Conservation (phyloP, 2,113 vertebrate genomes). For the Ceuthmochares aereus region DNA sequence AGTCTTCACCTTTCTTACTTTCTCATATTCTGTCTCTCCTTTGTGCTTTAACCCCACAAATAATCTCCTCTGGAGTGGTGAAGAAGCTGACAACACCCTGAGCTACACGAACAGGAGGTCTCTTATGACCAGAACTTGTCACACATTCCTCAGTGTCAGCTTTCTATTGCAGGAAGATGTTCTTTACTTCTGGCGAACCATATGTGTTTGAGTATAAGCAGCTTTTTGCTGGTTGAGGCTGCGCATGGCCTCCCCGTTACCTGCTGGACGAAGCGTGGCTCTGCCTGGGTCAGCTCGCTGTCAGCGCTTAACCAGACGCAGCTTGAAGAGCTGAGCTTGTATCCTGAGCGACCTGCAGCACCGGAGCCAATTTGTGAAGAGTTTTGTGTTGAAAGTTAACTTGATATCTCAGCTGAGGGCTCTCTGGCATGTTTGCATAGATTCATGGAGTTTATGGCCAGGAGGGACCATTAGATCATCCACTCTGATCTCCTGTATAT, state of each 20-base stretch:
- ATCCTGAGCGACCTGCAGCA: slow-evolving; percentile 21
- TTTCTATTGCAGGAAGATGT: background rate
- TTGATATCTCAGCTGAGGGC: slow-evolving; percentile 72
- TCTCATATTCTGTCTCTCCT: background rate
- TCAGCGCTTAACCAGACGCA: slow-evolving; percentile 33
- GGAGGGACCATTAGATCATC: slow-evolving; percentile 70
- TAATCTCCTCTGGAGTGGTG: background rate
- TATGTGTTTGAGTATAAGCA: background rate
- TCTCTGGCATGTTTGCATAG: slow-evolving; percentile 65
- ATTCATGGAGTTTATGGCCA: slow-evolving; percentile 60
- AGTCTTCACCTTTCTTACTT: background rate
- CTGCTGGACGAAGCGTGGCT: background rate
- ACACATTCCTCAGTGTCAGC: background rate
- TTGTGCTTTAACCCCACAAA: background rate
- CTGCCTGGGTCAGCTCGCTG: background rate
- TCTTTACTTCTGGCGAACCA: slow-evolving; percentile 7
- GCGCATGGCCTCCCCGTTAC: background rate
- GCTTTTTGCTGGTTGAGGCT: background rate
- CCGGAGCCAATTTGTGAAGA: slow-evolving; percentile 64
- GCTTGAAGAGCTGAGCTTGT: slow-evolving; percentile 23
- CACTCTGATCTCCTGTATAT: slow-evolving; percentile 68
- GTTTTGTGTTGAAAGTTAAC: slow-evolving; percentile 53
- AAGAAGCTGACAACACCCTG: background rate
- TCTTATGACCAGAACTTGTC: background rate
- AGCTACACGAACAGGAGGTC: background rate